Base-by-base conservation (phyloP, 2,113 vertebrate genomes). In the Coregonus clupeaformis region DNA sequence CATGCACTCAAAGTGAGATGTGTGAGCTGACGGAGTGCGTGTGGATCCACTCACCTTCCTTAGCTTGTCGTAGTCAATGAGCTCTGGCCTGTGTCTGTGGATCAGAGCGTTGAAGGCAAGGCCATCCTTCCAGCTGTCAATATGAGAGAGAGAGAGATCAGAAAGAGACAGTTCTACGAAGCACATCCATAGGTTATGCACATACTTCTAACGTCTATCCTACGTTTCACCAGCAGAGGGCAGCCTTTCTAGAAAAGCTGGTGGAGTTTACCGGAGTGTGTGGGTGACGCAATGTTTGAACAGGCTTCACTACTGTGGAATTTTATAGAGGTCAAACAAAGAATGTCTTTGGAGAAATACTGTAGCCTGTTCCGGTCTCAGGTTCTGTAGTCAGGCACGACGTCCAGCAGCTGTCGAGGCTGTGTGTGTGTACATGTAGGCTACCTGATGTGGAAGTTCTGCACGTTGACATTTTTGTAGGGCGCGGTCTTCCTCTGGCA, bases 391-490 rank as follows among this genome's bases (percentile, higher is more conserved):
- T 25, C 62, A 29, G 22, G 62, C 12, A 20, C n/a, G 29, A 42
- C 18, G 7, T 22, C 30, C 3, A 32, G 20, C 20, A 47, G 36
- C 7, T 36, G 18, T n/a, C n/a, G 6, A 60, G n/a, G 14, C 2
- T 20, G 25, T 57, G 59, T 63, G 71, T 30, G 55, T n/a, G n/a
- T 42, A n/a, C 36, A 4, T 16, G 27, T 16, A 67, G n/a, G 30
- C 29, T 13, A 49, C 97, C 97, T 98, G 85, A 98, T 98, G 89
- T 98, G 97, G 95, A 98, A 98, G 92, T 98, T 98, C 90, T 98
- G 96, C 27, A 98, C 96, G 0, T 98, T 98, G 88, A 98, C 97
- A 0, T 98, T 98, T 89, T 98, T 98, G 86, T 98, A 98, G 0
- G 97, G 97, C 0, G 97, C 97, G 0, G 97, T 98, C 83, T 98